Evolutionary conservation across 1,140 invertebrate genomes (phyloP).

Genomic region (Bombus waltoni): DNA sequence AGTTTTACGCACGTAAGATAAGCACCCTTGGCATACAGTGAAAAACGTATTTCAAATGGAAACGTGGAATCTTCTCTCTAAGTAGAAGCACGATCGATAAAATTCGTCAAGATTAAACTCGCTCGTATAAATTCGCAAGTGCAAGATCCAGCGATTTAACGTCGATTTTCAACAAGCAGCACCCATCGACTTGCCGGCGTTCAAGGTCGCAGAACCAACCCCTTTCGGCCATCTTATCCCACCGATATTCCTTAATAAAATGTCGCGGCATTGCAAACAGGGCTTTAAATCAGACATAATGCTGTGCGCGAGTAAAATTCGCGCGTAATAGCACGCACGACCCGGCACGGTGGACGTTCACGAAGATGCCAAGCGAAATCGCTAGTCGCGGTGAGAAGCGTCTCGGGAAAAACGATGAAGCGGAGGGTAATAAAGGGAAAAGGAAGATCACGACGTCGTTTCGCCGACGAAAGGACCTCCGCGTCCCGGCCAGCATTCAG

Average conservation of each 20-base stretch:
- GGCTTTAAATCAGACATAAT: neutral
- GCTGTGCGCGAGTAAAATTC: neutral
- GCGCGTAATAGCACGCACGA: conserved; percentile 6
- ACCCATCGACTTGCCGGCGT: too few species aligned
- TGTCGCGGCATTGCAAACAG: neutral
- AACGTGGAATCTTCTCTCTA: too few species aligned
- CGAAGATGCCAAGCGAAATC: conserved; percentile 5
- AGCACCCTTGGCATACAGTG: too few species aligned
- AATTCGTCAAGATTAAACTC: too few species aligned
- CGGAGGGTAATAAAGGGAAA: neutral
- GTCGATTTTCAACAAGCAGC: too few species aligned
- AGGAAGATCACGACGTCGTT: neutral
- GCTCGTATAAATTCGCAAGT: too few species aligned
- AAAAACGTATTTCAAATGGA: too few species aligned
- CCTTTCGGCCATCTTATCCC: neutral
- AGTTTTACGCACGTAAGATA: too few species aligned
- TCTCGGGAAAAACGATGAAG: neutral
- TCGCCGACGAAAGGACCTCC: neutral
- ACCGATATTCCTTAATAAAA: neutral
- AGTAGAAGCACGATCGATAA: too few species aligned
- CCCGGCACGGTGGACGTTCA: neutral
- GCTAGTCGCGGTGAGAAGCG: neutral
- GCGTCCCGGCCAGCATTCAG: neutral
- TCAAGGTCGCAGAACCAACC: too few species aligned
- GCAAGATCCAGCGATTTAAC: too few species aligned